A percentile compares a stretch with the other conserved stretches of the same genome.
Evolutionary conservation across 2,888 invertebrate species (phyloP).

Genomic region (Erebia ligea): DNA sequence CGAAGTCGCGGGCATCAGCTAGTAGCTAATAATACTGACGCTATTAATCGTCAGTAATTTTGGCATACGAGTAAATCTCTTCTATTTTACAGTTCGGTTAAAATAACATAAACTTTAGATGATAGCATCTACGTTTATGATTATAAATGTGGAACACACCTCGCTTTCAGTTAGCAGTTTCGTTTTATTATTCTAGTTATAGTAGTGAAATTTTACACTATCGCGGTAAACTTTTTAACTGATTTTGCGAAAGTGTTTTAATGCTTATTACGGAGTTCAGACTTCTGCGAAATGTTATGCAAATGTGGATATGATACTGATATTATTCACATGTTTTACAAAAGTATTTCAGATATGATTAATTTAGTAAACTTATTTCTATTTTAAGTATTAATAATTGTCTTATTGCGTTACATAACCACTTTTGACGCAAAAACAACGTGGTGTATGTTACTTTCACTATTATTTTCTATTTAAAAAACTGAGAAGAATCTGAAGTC

Average conservation of each 20-base stretch:
- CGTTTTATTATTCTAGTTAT: slow-evolving; percentile 36
- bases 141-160: slow-evolving; percentile 32
- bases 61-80: neutral
- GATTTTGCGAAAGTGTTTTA: slow-evolving; percentile 11
- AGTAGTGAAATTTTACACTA: slow-evolving; percentile 38
- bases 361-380: too few species aligned
- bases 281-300: slow-evolving; percentile 1
- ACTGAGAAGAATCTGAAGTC: too few species aligned
- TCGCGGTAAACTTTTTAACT: neutral
- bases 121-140: slow-evolving; percentile 30
- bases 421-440: too few species aligned
- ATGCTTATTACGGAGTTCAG: neutral
- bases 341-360: neutral
- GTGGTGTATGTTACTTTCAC: too few species aligned
- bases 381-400: too few species aligned
- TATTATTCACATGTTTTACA: neutral
- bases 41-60: too few species aligned
- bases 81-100: neutral
- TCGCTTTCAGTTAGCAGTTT: slow-evolving; percentile 41
- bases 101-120: neutral
- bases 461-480: too few species aligned
- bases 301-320: neutral
- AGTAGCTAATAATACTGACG: too few species aligned
- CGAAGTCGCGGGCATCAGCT: too few species aligned
- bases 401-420: too few species aligned